Evolutionary conservation across 2,888 invertebrate genomes (phyloP), one percentile per base, ranked within the genome.

Genomic region (Torymus tubicola): DNA sequence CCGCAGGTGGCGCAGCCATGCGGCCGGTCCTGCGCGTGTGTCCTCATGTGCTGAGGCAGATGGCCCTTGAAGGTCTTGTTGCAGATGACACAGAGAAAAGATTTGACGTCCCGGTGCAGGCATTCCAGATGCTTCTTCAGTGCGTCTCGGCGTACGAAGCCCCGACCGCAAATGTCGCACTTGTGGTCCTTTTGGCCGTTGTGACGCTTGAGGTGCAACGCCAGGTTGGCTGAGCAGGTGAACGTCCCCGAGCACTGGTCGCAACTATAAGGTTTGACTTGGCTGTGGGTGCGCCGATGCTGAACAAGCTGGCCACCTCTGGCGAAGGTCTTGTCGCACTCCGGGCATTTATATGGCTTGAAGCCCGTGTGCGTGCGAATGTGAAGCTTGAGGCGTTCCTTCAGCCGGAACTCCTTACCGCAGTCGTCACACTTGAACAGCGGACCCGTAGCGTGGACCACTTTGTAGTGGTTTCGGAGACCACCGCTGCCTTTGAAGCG

Each of bases 31-130:
- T 95, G 94, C 55, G 93, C 93, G 90, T 97, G 97, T 0, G 95
- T 95, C 60, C 96, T 93, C 94, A 97, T 94, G 88, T 97, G 97
- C 86, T 96, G 96, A 18, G 95, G 93, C 83, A 96, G 91, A 88
- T 96, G 96, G 0, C 96, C 96, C 87, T 96, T 96, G 82, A 96
- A 93, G 65, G 93, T 93, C 87, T 96, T 96, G 86, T 95, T 94
- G 88, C 97, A 97, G 78, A 97, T 93, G 1, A 94, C 93, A 89
- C 97, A 97, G 83, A 95, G 94, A 86, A 96, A 95, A 31, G 95
- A 94, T 83, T 94, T 94, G 1, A 94, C 92, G 77, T 96, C 96
- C 52, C 93, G 93, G 86, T 97, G 97, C 85, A 94, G 93, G 85
- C 96, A 94, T 85, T 94, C 94, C 50, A 96, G 92, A 88, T 97